Evolutionary conservation across 2,113 vertebrate species (phyloP).

Genomic region (Ivindomyrus marchei): DNA sequence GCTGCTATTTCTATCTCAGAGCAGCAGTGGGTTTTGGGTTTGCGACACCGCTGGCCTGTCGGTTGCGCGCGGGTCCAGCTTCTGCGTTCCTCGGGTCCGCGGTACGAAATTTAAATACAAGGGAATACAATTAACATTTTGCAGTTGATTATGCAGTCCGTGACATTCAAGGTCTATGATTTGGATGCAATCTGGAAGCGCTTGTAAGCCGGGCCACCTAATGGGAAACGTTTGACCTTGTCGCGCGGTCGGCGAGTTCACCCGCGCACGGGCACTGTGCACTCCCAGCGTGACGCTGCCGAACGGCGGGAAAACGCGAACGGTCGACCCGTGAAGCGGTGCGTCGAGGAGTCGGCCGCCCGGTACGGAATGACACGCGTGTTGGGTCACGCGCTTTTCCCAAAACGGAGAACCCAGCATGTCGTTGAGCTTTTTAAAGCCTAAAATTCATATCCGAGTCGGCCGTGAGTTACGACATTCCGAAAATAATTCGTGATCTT

Average conservation of each 20-base stretch:
- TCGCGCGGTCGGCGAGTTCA: conserved; percentile 53
- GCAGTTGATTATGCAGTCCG: conserved; percentile 66
- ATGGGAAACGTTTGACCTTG: conserved; percentile 63
- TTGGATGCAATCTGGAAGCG: conserved; percentile 50
- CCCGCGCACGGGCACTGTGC: conserved; percentile 29
- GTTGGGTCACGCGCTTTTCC: neutral
- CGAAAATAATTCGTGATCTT: conserved; percentile 60
- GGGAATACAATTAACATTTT: conserved; percentile 68
- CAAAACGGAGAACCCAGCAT: conserved; percentile 36
- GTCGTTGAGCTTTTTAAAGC: conserved; percentile 47
- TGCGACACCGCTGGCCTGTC: conserved; percentile 20
- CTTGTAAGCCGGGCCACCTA: conserved; percentile 49
- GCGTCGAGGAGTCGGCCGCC: neutral
- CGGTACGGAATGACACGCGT: neutral
- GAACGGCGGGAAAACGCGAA: conserved; percentile 6
- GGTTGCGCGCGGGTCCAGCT: conserved; percentile 24
- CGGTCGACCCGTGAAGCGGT: conserved; percentile 27
- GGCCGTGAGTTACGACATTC: conserved; percentile 57
- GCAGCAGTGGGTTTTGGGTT: neutral
- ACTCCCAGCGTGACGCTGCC: neutral
- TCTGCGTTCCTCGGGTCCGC: conserved; percentile 45
- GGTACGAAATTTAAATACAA: conserved; percentile 60
- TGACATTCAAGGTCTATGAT: conserved; percentile 59
- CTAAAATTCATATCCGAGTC: conserved; percentile 62
- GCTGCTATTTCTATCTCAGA: neutral